Evolutionary conservation across 2,113 vertebrate genomes (phyloP).

Genomic region (Ceyx melanurus): DNA sequence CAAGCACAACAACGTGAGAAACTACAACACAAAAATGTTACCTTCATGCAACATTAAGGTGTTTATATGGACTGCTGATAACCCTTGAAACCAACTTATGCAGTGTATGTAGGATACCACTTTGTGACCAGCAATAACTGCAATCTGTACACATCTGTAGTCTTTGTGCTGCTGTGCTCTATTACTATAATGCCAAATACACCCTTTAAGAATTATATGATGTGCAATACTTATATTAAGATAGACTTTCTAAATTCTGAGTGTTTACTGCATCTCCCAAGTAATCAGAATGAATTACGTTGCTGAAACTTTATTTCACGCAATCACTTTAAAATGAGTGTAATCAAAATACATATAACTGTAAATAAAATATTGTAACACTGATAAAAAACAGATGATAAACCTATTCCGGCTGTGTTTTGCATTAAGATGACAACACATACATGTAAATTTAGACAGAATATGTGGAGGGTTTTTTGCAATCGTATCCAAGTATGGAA

Average conservation of each 20-base stretch:
- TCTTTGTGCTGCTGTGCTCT: background rate
- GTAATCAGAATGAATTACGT: background rate
- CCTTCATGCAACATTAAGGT: background rate
- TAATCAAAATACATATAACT: background rate
- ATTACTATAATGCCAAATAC: background rate
- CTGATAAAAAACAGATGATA: background rate
- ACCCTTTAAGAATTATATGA: background rate
- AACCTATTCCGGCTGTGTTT: background rate
- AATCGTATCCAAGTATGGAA: background rate
- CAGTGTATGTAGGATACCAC: background rate
- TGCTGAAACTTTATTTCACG: background rate
- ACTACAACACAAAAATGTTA: background rate
- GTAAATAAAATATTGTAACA: background rate
- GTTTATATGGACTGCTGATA: constrained; percentile 11
- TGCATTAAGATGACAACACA: background rate
- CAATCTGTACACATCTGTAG: background rate
- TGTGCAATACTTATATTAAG: background rate
- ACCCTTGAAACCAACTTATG: constrained; percentile 15
- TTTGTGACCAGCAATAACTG: background rate
- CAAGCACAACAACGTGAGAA: background rate
- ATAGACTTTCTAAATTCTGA: background rate
- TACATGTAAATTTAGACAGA: background rate
- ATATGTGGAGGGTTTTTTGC: background rate
- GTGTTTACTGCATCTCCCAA: background rate
- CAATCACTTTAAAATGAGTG: background rate